Conservation (phyloP, 2,113 vertebrate species). For the Xiphorhynchus elegans region DNA sequence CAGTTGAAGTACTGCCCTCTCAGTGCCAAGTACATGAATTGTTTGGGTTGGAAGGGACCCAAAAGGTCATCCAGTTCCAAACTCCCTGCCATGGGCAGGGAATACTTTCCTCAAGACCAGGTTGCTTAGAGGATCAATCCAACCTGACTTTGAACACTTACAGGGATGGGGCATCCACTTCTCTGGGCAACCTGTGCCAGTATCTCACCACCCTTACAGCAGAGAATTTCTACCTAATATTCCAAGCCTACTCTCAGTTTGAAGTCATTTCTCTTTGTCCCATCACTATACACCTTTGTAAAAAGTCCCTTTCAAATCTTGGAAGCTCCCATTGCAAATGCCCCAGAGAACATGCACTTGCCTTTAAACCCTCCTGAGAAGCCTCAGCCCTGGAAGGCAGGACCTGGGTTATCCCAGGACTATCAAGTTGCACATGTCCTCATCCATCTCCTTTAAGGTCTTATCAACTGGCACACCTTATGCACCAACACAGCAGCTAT, state of each 20-base stretch:
- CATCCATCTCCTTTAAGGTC: not conserved
- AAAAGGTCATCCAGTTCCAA: not conserved
- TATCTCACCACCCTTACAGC: no score
- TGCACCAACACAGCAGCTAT: not conserved
- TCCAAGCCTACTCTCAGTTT: not conserved
- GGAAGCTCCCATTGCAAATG: not conserved
- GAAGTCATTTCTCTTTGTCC: not conserved
- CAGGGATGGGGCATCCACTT: not conserved
- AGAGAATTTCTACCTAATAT: not conserved
- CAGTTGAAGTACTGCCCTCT: not conserved
- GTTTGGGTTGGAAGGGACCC: not conserved
- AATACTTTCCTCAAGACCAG: not conserved
- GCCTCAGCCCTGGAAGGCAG: not conserved
- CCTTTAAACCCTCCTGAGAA: not conserved
- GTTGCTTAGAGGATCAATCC: not conserved
- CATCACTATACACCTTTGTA: rapidly evolving
- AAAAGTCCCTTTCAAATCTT: not conserved
- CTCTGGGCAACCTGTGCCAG: not conserved
- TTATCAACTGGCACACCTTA: not conserved
- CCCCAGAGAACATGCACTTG: not conserved
- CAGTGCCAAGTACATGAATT: not conserved
- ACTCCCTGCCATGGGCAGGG: not conserved
- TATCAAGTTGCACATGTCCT: not conserved
- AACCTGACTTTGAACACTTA: not conserved
- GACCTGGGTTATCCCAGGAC: not conserved